A percentile compares a stretch with the other conserved stretches of the same genome.
These are phyloP conservation scores for Temnothorax unifasciatus DNA, from an alignment of 2,888 invertebrate genomes.

Conservation along the genomic window DNA sequence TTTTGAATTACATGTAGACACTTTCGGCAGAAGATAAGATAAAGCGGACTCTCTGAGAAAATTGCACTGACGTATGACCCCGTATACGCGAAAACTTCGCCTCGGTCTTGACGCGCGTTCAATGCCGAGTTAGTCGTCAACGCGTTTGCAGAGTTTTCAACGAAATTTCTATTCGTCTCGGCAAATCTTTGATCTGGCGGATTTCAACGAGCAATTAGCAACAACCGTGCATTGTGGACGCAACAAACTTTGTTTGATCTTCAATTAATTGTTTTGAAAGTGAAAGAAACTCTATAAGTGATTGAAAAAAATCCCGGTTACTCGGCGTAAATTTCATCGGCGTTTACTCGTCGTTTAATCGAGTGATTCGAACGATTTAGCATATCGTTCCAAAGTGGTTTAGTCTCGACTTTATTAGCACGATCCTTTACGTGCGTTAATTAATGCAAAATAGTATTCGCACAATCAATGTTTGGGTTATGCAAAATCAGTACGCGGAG, in stretches of 20 bases:
- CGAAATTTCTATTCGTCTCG: constrained; percentile 5
- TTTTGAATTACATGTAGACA: constrained; percentile 65
- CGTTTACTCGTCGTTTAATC: background rate
- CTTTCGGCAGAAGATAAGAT: constrained; percentile 70
- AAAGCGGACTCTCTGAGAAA: constrained; percentile 55
- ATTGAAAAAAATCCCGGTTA: background rate
- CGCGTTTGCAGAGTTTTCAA: background rate
- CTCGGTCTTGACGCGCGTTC: constrained; percentile 45
- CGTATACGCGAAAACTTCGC: constrained; percentile 38
- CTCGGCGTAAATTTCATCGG: background rate
- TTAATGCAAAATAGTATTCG: constrained; percentile 46
- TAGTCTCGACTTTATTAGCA: background rate
- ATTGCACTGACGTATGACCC: constrained; percentile 52
- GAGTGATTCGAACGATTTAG: background rate
- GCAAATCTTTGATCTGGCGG: background rate
- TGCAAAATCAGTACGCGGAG: constrained; percentile 45
- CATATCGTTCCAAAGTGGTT: background rate
- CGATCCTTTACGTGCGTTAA: constrained; percentile 24
- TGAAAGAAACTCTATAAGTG: background rate
- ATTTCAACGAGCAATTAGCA: background rate
- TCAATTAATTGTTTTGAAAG: background rate
- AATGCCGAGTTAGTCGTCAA: constrained; percentile 49
- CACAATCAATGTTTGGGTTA: constrained; percentile 50
- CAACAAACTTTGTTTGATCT: background rate
- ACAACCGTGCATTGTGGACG: background rate